Conservation (phyloP, 2,113 vertebrate species). For the Empidonax traillii region DNA sequence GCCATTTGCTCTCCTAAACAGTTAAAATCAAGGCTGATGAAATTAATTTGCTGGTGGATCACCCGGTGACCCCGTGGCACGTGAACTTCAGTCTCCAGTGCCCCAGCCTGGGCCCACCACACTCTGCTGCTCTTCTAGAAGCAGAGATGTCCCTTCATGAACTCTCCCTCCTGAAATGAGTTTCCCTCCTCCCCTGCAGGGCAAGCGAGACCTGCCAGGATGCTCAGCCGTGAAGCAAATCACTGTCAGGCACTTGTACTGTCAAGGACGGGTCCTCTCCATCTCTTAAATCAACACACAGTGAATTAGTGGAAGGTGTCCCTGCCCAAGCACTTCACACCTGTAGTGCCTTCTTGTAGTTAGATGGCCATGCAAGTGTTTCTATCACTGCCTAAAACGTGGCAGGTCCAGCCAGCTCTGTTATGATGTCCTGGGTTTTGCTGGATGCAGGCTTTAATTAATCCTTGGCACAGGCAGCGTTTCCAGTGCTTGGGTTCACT, state of each 20-base stretch:
- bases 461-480: background rate
- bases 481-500: background rate
- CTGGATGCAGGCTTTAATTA: background rate
- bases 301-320: background rate
- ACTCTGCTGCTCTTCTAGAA: background rate
- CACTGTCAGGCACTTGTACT: background rate
- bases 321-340: background rate
- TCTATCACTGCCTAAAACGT: background rate
- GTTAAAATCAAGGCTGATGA: background rate
- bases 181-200: background rate
- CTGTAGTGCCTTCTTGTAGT: background rate
- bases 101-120: background rate
- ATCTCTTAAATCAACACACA: background rate
- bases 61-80: background rate
- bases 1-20: background rate
- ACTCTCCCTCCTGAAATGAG: background rate
- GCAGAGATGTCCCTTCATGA: background rate
- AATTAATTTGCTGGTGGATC: background rate
- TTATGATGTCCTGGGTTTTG: background rate
- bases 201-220: background rate
- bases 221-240: background rate
- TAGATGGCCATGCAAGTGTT: background rate
- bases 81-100: background rate
- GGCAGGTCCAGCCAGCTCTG: background rate
- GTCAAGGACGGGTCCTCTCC: background rate